These are phyloP conservation scores for Isichthys henryi DNA, from an alignment of 2,113 vertebrate genomes.

Conservation along the genomic window DNA sequence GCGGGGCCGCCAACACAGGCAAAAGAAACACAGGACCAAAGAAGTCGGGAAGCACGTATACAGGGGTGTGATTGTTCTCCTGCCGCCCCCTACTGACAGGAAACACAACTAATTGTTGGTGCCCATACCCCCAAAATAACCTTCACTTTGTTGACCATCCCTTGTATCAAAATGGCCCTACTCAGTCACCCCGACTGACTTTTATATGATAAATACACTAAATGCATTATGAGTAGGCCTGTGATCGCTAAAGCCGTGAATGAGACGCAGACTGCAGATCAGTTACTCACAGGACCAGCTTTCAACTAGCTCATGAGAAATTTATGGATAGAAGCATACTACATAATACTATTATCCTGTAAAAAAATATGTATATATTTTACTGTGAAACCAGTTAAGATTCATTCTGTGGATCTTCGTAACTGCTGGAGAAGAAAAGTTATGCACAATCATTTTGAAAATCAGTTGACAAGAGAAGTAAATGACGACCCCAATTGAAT, in stretches of 20 bases:
- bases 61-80: slow-evolving; percentile 9
- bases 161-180: neutral
- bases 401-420: neutral
- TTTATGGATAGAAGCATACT: neutral
- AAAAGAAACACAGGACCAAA: slow-evolving; percentile 60
- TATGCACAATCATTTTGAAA: neutral
- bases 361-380: neutral
- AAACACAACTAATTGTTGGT: neutral
- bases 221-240: neutral
- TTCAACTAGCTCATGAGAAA: neutral
- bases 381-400: neutral
- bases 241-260: neutral
- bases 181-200: neutral
- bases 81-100: slow-evolving; percentile 6
- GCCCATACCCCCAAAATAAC: neutral
- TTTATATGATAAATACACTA: neutral
- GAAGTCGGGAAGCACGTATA: slow-evolving; percentile 57
- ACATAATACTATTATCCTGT: neutral
- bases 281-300: neutral
- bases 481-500: neutral
- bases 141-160: neutral
- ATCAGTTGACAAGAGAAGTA: neutral
- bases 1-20: slow-evolving; percentile 50
- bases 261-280: neutral
- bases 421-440: neutral